Evolutionary conservation across 2,113 vertebrate genomes (phyloP), one percentile per base, ranked within the genome.

Genomic region (Pseudorectes ferrugineus): DNA sequence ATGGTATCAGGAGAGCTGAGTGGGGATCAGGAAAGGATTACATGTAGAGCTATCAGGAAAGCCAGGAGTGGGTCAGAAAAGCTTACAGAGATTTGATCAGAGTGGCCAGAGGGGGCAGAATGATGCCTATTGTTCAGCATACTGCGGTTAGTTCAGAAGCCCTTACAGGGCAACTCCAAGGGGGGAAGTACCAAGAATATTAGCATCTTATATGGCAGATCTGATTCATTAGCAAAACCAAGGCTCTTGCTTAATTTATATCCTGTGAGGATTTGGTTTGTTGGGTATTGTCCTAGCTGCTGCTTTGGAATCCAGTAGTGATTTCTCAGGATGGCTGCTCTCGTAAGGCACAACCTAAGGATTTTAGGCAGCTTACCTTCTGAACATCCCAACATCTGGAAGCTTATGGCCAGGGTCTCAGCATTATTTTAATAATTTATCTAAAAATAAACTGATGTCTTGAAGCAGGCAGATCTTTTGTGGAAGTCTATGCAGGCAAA

Each of bases 11-110:
- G 61, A 88, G 72, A 84, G 54, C 85, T 96, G 88, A 86, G 68
- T 42, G 82, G 29, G 63, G 78, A 88, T 96, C 85, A 90, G 72
- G 45, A 72, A 52, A 78, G 82, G 71, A 93, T 96, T 94, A 86
- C 65, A 48, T n/a, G 8, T 67, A 86, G 70, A 89, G 58, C 68
- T 72, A 52, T 63, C 51, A 63, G 48, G 31, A 93, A 89, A 95
- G 88, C 79, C 75, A 67, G 51, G 92, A 93, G 25, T 57, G 68
- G 85, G 93, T 70, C 88, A 80, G 51, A 72, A 77, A 46, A 90
- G 89, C 89, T 94, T 91, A 55, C 22, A 57, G 85, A 88, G 85
- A 89, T 96, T 94, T 93, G 74, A 61, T 62, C 49, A 25, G 61
- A 81, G 63, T 74, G 40, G 68, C 86, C 58, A 70, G 88, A 80